Conservation (phyloP, 2,797 vertebrate species). For the Melanotaenia trifasciata region DNA sequence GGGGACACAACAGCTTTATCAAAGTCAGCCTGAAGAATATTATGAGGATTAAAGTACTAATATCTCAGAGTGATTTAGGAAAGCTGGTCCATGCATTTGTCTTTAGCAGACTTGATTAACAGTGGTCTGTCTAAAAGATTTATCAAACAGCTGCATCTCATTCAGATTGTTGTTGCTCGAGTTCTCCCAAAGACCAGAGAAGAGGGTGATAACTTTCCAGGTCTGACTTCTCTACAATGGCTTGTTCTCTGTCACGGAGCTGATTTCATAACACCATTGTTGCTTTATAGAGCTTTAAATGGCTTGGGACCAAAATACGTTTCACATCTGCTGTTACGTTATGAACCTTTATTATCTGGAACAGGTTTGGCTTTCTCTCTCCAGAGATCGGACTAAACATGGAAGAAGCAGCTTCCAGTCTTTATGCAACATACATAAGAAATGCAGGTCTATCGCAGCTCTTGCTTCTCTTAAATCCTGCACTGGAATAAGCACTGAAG, state of each 20-base stretch:
- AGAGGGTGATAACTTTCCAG: background rate
- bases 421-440: background rate
- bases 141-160: background rate
- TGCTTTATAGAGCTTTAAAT: background rate
- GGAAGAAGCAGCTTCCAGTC: background rate
- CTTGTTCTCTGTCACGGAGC: background rate
- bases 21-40: too few species aligned
- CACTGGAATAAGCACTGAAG: background rate
- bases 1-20: too few species aligned
- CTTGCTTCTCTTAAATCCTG: background rate
- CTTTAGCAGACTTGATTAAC: background rate
- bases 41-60: background rate
- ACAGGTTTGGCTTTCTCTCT: background rate
- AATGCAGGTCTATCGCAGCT: background rate
- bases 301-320: background rate
- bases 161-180: background rate
- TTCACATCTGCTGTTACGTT: background rate
- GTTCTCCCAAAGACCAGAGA: background rate
- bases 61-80: background rate
- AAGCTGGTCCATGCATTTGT: background rate
- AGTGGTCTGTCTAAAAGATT: background rate
- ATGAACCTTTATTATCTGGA: background rate
- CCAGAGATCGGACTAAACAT: background rate
- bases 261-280: background rate
- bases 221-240: background rate